phyloP scores from a whole-genome alignment of 1,140 invertebrate species.

The Rhopalosiphum padi region DNA sequence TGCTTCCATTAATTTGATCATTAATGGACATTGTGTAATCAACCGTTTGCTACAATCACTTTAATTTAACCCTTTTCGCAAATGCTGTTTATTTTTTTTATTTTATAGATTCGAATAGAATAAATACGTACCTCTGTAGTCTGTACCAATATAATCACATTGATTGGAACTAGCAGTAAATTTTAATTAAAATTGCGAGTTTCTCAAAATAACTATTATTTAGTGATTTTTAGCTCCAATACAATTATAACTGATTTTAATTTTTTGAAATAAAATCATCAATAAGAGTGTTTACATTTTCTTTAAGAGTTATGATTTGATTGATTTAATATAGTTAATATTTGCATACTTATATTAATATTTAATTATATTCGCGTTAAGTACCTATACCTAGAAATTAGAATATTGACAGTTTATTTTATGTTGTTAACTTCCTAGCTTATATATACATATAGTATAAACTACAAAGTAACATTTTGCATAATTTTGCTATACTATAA shows the following conservation, averaged over 20 bases:
- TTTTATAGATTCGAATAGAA: background rate
- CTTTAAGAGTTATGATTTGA: background rate
- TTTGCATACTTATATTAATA: background rate
- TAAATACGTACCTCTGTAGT: background rate
- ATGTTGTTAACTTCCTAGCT: background rate
- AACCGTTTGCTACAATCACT: background rate
- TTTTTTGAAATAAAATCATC: background rate
- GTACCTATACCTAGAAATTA: too few relatives aligned
- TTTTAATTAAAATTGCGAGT: background rate
- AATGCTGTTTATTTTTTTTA: background rate
- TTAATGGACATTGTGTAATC: background rate
- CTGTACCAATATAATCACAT: background rate
- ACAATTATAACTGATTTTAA: background rate
- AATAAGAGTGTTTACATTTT: background rate
- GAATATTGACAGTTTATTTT: background rate
- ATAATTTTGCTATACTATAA: background rate
- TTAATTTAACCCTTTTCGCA: background rate
- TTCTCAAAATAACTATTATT: background rate
- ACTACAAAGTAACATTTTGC: background rate
- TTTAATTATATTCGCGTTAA: background rate
- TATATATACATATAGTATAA: background rate
- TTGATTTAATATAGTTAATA: background rate
- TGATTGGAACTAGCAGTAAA: background rate
- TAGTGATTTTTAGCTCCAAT: background rate
- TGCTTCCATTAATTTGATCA: constrained; percentile 6